A percentile compares a stretch with the other conserved stretches of the same genome.
phyloP scores from a whole-genome alignment of 1,140 invertebrate genomes.

The Cylas formicarius region DNA sequence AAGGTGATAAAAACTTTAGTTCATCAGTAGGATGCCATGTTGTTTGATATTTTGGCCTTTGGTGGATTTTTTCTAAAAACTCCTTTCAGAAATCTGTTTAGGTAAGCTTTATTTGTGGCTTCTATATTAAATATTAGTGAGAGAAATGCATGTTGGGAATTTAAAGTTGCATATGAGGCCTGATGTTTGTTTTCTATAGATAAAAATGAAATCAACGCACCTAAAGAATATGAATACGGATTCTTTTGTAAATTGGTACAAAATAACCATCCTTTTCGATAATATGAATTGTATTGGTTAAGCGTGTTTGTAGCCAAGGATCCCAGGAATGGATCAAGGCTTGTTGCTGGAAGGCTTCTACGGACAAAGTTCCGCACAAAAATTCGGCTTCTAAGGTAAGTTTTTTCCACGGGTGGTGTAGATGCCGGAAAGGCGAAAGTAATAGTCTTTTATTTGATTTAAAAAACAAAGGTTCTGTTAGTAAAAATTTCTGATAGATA shows the following conservation, averaged over 20 bases:
- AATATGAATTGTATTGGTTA: conserved; percentile 10
- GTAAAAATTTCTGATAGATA: conserved; percentile 9
- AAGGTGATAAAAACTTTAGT: no score
- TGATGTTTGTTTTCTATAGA: conserved; percentile 6
- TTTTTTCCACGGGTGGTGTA: conserved; percentile 4
- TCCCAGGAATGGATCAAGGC: no score
- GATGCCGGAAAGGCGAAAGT: conserved; percentile 8
- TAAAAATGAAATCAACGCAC: conserved; percentile 10
- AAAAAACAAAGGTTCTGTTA: conserved; percentile 9
- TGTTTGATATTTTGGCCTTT: no score
- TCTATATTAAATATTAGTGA: no score
- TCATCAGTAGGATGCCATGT: no score
- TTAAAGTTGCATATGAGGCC: conserved; percentile 12
- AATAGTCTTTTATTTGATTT: conserved; percentile 10
- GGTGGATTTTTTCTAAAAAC: no score
- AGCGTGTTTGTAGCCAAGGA: conserved; percentile 8
- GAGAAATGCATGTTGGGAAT: conserved; percentile 6
- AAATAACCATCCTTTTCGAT: not conserved
- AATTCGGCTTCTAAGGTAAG: conserved; percentile 6
- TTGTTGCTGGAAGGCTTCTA: conserved; percentile 5
- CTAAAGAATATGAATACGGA: conserved; percentile 8
- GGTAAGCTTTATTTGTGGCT: no score
- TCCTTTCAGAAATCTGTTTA: no score
- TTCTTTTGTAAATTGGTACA: conserved; percentile 1
- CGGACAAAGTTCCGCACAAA: conserved; percentile 9